A percentile compares a stretch with the other conserved stretches of the same genome.
phyloP scores from a whole-genome alignment of 2,113 vertebrate genomes.

The Lichenostomus cassidix region DNA sequence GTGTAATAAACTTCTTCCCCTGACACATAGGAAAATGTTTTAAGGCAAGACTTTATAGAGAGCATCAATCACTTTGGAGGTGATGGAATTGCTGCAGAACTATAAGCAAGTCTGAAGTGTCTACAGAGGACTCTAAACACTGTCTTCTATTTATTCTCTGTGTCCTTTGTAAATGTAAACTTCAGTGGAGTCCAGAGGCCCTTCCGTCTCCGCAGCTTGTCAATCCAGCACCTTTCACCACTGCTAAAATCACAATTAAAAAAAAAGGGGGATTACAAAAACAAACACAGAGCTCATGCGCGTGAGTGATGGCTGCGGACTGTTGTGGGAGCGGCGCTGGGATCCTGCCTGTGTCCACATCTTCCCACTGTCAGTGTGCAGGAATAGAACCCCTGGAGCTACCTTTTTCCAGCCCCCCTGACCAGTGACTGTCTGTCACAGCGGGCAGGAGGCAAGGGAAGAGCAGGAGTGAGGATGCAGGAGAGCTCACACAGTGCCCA shows the following conservation, averaged over 20 bases:
- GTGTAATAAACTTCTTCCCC: slow-evolving; percentile 52
- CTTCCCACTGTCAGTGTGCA: rapidly evolving
- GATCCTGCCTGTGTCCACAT: rapidly evolving
- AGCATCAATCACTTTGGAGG: slow-evolving; percentile 62
- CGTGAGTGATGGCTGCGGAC: neutral
- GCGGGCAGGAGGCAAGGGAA: rapidly evolving
- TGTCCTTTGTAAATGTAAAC: slow-evolving; percentile 73
- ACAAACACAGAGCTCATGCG: slow-evolving; percentile 36
- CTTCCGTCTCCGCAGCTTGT: slow-evolving; percentile 58
- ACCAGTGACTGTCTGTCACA: rapidly evolving
- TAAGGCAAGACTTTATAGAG: slow-evolving; percentile 65
- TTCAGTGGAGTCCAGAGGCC: slow-evolving; percentile 54
- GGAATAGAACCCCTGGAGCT: neutral
- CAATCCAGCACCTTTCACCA: slow-evolving; percentile 68
- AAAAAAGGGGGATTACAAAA: slow-evolving; percentile 58
- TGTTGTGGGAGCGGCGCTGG: neutral
- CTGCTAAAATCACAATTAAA: slow-evolving; percentile 57
- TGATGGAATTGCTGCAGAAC: slow-evolving; percentile 68
- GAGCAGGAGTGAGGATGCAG: neutral
- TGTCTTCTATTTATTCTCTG: slow-evolving; percentile 70
- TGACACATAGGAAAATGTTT: slow-evolving; percentile 61
- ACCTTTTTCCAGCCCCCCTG: neutral
- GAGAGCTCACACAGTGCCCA: rapidly evolving
- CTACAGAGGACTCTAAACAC: slow-evolving; percentile 73
- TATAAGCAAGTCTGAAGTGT: slow-evolving; percentile 73